Evolutionary conservation across 2,888 invertebrate genomes (phyloP).

Genomic region (Gonocerus acuteangulatus): DNA sequence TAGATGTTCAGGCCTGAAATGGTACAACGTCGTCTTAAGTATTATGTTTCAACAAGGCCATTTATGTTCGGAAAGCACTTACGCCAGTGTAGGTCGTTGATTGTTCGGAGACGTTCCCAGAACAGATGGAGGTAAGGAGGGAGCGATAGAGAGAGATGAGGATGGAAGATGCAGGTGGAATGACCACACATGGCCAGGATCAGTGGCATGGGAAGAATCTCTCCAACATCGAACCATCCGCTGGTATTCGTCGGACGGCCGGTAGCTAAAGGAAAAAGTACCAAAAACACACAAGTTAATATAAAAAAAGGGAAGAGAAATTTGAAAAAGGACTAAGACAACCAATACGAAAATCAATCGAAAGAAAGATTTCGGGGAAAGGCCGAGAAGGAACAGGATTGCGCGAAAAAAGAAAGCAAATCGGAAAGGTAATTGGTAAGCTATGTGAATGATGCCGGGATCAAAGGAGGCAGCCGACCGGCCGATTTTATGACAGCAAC

Average conservation of each 20-base stretch:
- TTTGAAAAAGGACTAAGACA: constrained; percentile 1
- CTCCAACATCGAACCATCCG: neutral
- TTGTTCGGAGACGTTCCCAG: too few species aligned
- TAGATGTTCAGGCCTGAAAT: too few species aligned
- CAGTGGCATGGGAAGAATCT: neutral
- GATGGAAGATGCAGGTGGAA: too few species aligned
- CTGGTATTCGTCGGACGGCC: too few species aligned
- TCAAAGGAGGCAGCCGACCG: constrained; percentile 26
- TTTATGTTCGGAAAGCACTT: too few species aligned
- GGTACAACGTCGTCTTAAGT: too few species aligned
- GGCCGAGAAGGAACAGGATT: constrained; percentile 1
- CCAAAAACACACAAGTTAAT: neutral
- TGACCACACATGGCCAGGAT: neutral
- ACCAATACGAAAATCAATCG: constrained; percentile 18
- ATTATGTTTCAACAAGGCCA: too few species aligned
- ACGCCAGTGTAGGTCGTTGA: too few species aligned
- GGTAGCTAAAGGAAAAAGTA: neutral
- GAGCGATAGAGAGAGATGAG: too few species aligned
- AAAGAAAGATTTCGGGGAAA: constrained; percentile 22
- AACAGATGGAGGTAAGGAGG: too few species aligned
- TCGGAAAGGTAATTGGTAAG: constrained; percentile 22
- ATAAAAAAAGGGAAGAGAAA: neutral
- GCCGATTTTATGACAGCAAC: constrained; percentile 20
- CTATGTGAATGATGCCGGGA: constrained; percentile 33
- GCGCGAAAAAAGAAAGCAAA: constrained; percentile 9